Evolutionary conservation across 2,113 vertebrate species (phyloP), one percentile per base, ranked within the genome.

Genomic region (Pachycephala philippinensis): DNA sequence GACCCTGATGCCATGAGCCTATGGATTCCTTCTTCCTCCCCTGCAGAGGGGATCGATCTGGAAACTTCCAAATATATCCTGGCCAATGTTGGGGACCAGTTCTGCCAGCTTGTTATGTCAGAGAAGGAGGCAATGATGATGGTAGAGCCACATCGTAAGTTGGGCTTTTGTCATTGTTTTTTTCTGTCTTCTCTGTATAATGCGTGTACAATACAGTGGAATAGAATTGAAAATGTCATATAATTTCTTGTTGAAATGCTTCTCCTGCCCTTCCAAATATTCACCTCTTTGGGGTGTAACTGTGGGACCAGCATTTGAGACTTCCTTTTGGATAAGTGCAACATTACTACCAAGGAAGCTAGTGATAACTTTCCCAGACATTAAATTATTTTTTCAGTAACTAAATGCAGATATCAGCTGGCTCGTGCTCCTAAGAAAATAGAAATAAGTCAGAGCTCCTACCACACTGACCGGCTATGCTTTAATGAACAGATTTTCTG

Each of bases 111-210:
- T 18, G 99, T 99, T 94, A 99, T 99, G 99, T 99, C 99, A 33
- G 99, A 99, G 96, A 99, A 99, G 93, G 99, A 99, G 88, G 99
- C 99, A 69, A 99, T 99, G 99, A 99, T 99, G 99, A 99, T 99
- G 99, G 99, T 99, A 90, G 99, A 99, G 88, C 99, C 99, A 90
- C 99, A 99, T 97, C 99, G 99, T 99, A 98, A 98, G 99, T 97
- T 92, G 56, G 57, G 31, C 64, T 97, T 90, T 87, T 95, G 56
- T 42, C 0, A 0, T 64, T 24, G 3, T 49, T 84, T 84, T 82
- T 79, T 33, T 40, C 61, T 10, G 20, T 44, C 27, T 78, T 79
- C 45, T 93, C n/a, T 92, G 28, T 91, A 47, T 56, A 57, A 44
- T 83, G 24, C n/a, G 30, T 84, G 52, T 76, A 44, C 23, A 45